phyloP scores from a whole-genome alignment of 2,797 vertebrate genomes.

The Borostomias antarcticus region DNA sequence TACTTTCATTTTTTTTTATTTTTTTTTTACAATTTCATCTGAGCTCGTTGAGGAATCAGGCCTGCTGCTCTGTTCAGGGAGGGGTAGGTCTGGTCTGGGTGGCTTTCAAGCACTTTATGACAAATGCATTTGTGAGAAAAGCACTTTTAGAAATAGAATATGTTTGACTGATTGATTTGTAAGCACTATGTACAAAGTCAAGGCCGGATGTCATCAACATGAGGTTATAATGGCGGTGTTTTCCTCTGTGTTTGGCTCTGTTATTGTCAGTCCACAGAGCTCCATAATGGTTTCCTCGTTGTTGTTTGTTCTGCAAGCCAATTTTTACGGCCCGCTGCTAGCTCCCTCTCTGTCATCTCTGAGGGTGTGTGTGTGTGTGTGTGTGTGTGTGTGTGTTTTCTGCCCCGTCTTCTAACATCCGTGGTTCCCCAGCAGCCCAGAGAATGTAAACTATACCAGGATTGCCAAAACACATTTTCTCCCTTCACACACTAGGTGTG shows the following conservation, averaged over 20 bases:
- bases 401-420: background rate
- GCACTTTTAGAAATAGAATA: conserved; percentile 59
- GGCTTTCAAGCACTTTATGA: conserved; percentile 60
- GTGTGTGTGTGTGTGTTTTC: background rate
- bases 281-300: conserved; percentile 19
- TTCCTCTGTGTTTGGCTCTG: conserved; percentile 10
- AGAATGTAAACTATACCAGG: conserved; percentile 17
- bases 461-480: conserved; percentile 19
- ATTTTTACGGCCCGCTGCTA: conserved; percentile 29
- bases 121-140: conserved; percentile 65
- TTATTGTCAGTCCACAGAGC: conserved; percentile 1
- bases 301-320: conserved; percentile 31
- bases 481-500: background rate
- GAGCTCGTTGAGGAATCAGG: too few relatives aligned
- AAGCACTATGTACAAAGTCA: conserved; percentile 64
- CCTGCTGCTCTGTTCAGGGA: background rate
- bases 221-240: conserved; percentile 60
- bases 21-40: too few relatives aligned
- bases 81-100: background rate
- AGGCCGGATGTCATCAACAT: conserved; percentile 60
- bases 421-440: background rate
- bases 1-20: too few relatives aligned
- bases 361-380: background rate
- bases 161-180: conserved; percentile 63
- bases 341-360: conserved; percentile 12